phyloP scores from a whole-genome alignment of 2,888 invertebrate genomes.

The Lasioglossum calceatum region DNA sequence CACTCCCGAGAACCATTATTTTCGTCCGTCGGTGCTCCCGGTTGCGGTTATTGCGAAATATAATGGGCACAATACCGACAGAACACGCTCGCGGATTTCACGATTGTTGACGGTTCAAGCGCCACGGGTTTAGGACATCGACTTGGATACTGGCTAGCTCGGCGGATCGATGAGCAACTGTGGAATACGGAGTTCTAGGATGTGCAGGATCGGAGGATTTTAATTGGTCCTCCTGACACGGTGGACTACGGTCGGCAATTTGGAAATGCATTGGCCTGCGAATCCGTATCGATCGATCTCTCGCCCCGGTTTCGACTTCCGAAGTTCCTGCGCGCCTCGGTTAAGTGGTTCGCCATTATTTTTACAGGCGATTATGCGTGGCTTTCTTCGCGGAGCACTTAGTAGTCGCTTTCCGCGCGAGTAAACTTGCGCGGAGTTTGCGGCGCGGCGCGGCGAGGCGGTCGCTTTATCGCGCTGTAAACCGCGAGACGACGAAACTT shows the following conservation, averaged over 20 bases:
- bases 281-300: not conserved
- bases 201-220: not conserved
- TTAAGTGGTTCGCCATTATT: slow-evolving; percentile 26
- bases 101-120: slow-evolving; percentile 39
- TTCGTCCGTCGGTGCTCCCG: slow-evolving; percentile 3
- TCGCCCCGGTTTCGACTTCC: not conserved
- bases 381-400: slow-evolving; percentile 10
- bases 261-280: not conserved
- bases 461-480: slow-evolving; percentile 37
- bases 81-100: slow-evolving; percentile 20
- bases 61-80: slow-evolving; percentile 34
- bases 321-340: not conserved
- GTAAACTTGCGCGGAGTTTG: slow-evolving; percentile 16
- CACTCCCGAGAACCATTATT: slow-evolving; percentile 32
- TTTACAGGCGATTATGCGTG: slow-evolving; percentile 45
- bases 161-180: slow-evolving; percentile 9
- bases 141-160: slow-evolving; percentile 13
- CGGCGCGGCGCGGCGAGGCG: not conserved
- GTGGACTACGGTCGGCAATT: not conserved
- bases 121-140: slow-evolving; percentile 34
- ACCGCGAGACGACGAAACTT: slow-evolving; percentile 30
- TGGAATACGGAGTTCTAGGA: not conserved
- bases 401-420: slow-evolving; percentile 15
- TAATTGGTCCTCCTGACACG: slow-evolving; percentile 12
- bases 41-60: slow-evolving; percentile 35